Conservation (phyloP, 2,797 vertebrate species). For the Octomys mimax region DNA sequence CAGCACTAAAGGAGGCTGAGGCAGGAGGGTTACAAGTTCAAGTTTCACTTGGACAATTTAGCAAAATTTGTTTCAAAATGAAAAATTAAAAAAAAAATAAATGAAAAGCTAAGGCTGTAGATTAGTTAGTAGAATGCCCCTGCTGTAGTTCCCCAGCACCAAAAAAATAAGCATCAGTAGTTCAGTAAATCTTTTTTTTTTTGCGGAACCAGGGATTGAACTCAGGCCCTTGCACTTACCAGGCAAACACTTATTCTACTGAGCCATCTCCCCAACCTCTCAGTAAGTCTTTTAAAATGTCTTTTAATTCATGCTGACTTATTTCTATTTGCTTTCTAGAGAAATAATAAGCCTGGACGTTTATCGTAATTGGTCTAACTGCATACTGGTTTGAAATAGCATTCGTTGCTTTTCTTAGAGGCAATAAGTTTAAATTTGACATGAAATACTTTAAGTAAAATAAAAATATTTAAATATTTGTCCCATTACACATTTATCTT, state of each 20-base stretch:
- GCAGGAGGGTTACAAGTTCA: background rate
- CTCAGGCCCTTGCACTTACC: too few relatives aligned
- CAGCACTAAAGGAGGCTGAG: background rate
- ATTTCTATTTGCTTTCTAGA: slow-evolving; percentile 55
- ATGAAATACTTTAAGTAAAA: slow-evolving; percentile 38
- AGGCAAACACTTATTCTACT: too few relatives aligned
- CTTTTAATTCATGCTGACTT: slow-evolving; percentile 23
- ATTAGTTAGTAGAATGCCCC: background rate
- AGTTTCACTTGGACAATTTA: background rate
- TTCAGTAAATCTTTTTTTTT: slow-evolving; percentile 23
- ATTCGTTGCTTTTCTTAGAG: background rate
- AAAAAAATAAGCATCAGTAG: background rate
- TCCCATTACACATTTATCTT: background rate
- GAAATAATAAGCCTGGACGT: background rate
- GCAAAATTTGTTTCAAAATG: background rate
- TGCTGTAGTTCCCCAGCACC: background rate
- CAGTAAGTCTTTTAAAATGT: slow-evolving; percentile 22
- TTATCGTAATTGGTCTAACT: background rate
- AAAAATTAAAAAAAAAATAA: background rate
- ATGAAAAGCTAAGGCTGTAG: background rate
- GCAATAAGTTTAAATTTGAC: slow-evolving; percentile 3
- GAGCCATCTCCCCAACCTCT: background rate
- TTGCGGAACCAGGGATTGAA: background rate
- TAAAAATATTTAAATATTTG: slow-evolving; percentile 34
- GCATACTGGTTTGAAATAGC: background rate